Evolutionary conservation across 2,888 invertebrate genomes (phyloP).

Genomic region (Parasteatoda lunata): DNA sequence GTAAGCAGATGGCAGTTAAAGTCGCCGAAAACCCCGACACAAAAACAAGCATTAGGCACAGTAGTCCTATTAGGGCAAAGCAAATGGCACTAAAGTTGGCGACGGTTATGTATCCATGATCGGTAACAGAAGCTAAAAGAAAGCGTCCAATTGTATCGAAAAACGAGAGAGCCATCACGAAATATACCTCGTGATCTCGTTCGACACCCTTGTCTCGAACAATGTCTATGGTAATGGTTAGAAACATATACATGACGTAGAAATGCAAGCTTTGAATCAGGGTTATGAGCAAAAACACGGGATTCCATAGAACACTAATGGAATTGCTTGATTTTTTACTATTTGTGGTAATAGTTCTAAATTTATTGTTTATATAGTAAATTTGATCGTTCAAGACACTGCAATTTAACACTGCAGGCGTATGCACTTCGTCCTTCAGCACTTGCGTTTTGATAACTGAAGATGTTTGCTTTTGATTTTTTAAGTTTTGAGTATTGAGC

Average conservation of each 20-base stretch:
- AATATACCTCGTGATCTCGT: conserved; percentile 13
- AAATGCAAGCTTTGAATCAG: conserved; percentile 14
- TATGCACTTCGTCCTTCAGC: neutral
- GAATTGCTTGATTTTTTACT: neutral
- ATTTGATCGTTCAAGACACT: neutral
- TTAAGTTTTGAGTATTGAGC: neutral
- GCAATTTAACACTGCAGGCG: neutral
- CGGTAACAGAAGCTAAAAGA: neutral
- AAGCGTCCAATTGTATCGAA: conserved; percentile 22
- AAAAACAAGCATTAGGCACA: neutral
- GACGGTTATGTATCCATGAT: neutral
- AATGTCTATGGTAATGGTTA: conserved; percentile 14
- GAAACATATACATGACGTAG: conserved; percentile 12
- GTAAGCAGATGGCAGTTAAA: neutral
- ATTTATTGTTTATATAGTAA: neutral
- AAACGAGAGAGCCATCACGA: conserved; percentile 6
- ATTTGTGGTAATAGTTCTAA: neutral
- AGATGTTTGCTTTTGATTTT: neutral
- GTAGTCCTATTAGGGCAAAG: neutral
- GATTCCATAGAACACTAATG: conserved; percentile 6
- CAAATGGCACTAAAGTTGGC: conserved; percentile 20
- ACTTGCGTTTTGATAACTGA: neutral
- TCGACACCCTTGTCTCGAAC: conserved; percentile 14
- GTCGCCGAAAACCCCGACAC: neutral
- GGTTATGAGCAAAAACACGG: conserved; percentile 9